Evolutionary conservation across 2,797 vertebrate species (phyloP).

Genomic region (Centroberyx gerrardi): DNA sequence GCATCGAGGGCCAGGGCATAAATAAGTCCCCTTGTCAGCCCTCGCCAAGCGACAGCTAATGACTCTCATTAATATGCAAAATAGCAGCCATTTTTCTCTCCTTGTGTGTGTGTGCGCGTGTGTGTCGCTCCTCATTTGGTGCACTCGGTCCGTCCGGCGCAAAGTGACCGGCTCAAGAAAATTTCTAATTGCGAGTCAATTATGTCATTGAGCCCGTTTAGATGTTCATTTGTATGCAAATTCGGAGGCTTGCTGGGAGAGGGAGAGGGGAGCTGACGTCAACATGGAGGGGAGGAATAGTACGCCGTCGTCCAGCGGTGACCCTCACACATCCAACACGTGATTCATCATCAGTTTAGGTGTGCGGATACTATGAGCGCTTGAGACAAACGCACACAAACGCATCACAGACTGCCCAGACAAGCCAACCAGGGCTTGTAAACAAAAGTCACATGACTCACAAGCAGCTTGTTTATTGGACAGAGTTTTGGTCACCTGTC

Average conservation of each 20-base stretch:
- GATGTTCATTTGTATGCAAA: conserved; percentile 93
- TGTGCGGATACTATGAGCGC: not conserved
- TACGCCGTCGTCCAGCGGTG: conserved; percentile 53
- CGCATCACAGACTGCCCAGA: no score
- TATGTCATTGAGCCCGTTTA: conserved; percentile 91
- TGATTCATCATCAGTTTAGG: conserved; percentile 54
- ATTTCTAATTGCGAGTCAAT: conserved; percentile 92
- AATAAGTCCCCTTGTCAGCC: conserved; percentile 89
- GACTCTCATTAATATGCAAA: conserved; percentile 93
- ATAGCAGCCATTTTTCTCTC: conserved; percentile 83
- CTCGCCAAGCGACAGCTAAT: conserved; percentile 88
- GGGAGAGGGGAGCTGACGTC: conserved; percentile 66
- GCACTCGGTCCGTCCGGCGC: conserved; percentile 80
- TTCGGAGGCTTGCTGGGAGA: conserved; percentile 70
- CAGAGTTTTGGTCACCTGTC: no score
- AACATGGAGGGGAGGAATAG: conserved; percentile 82
- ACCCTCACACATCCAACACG: conserved; percentile 39
- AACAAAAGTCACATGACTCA: no score
- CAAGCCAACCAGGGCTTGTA: no score
- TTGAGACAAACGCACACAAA: no score
- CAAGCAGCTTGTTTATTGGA: no score
- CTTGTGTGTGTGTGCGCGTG: conserved; percentile 30
- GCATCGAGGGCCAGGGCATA: conserved; percentile 84
- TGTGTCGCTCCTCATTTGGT: conserved; percentile 75
- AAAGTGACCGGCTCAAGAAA: conserved; percentile 89